Percentiles rank a stretch among this genome's conserved stretches.
These are phyloP conservation scores for Alviniconcha strummeri DNA, from an alignment of 2,888 invertebrate species.

Conservation along the genomic window DNA sequence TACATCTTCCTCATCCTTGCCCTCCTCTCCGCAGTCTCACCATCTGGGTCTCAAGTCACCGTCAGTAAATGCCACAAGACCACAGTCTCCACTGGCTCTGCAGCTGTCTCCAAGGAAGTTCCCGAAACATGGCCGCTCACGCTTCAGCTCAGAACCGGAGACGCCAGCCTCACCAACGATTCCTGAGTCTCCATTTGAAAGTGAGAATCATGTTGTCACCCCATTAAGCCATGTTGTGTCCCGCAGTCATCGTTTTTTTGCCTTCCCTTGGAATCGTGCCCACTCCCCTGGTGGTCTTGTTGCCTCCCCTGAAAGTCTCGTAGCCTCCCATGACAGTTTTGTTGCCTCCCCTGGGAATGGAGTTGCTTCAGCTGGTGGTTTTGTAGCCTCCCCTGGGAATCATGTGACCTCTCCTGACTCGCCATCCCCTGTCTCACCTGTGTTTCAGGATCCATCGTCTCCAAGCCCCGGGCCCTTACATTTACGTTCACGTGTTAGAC, in stretches of 20 bases:
- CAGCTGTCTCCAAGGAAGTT: conserved; percentile 46
- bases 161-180: conserved; percentile 48
- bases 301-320: not conserved
- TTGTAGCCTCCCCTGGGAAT: not conserved
- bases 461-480: conserved; percentile 16
- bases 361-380: not conserved
- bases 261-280: not conserved
- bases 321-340: not conserved
- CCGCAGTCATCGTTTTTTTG: not conserved
- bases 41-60: conserved; percentile 22
- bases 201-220: conserved; percentile 30
- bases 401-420: not conserved
- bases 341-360: not conserved
- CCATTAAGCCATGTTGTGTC: not conserved
- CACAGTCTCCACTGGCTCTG: conserved; percentile 30
- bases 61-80: conserved; percentile 26
- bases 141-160: conserved; percentile 37
- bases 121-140: conserved; percentile 34
- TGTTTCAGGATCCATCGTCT: not conserved
- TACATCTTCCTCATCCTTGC: conserved; percentile 37
- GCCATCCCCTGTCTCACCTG: not conserved
- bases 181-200: conserved; percentile 43
- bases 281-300: not conserved
- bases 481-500: not conserved
- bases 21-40: conserved; percentile 25